phyloP scores from a whole-genome alignment of 1,140 invertebrate genomes.

The Drosophila arizonae region DNA sequence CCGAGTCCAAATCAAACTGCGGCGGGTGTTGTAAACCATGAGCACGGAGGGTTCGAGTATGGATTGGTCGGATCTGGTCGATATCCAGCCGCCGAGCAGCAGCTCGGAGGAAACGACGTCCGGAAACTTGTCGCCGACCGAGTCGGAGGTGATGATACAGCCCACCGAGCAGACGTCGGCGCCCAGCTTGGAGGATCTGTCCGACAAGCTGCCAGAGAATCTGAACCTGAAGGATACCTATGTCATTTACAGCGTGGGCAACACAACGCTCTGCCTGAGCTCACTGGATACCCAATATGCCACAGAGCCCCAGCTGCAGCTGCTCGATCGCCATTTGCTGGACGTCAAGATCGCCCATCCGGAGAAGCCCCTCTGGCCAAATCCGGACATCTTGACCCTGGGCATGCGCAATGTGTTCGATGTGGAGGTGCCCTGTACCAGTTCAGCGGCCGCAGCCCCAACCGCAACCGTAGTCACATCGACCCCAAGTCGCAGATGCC shows the following conservation, averaged over 20 bases:
- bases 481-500: not conserved
- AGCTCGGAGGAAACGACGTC: slow-evolving; percentile 1
- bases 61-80: slow-evolving; percentile 33
- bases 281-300: slow-evolving; percentile 31
- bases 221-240: slow-evolving; percentile 39
- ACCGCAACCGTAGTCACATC: not conserved
- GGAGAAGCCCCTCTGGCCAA: slow-evolving; percentile 30
- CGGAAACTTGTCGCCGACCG: not conserved
- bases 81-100: slow-evolving; percentile 11
- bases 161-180: slow-evolving; percentile 3
- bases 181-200: not conserved
- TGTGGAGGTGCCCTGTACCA: slow-evolving; percentile 8
- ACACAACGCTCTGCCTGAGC: slow-evolving; percentile 44
- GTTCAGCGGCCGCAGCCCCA: slow-evolving; percentile 2
- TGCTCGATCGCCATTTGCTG: slow-evolving; percentile 44
- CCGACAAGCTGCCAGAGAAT: not conserved
- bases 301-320: slow-evolving; percentile 18
- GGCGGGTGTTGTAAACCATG: slow-evolving; percentile 12
- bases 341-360: slow-evolving; percentile 27
- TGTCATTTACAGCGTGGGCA: slow-evolving; percentile 55
- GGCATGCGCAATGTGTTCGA: slow-evolving; percentile 29
- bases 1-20: not conserved
- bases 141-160: not conserved
- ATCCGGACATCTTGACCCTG: slow-evolving; percentile 36
- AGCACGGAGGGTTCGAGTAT: slow-evolving; percentile 31